These are phyloP conservation scores for Mormyrus lacerda DNA, from an alignment of 2,113 vertebrate species.

Conservation along the genomic window DNA sequence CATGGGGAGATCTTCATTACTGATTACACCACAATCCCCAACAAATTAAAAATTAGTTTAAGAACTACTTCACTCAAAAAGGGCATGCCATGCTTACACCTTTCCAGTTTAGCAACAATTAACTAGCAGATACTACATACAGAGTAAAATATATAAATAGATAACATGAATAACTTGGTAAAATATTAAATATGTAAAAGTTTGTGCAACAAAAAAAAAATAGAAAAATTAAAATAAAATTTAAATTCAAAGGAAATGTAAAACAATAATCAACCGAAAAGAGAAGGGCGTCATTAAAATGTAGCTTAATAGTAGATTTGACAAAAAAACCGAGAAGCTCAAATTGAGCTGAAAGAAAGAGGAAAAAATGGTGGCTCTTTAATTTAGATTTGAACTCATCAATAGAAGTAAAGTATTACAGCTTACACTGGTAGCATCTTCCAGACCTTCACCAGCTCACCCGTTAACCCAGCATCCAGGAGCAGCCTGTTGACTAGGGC, in stretches of 20 bases:
- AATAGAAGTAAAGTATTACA: not conserved
- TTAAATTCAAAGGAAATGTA: not conserved
- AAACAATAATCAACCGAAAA: not conserved
- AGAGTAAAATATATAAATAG: not conserved
- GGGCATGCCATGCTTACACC: not conserved
- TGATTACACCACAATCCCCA: not conserved
- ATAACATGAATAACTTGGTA: not conserved
- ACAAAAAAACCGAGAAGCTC: not conserved
- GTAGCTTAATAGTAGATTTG: not conserved
- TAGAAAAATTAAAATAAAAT: not conserved
- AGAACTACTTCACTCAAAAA: not conserved
- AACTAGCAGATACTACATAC: not conserved
- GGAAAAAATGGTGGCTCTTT: not conserved
- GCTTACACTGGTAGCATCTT: slow-evolving; percentile 79
- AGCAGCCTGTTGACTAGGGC: slow-evolving; percentile 81
- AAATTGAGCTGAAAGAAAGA: not conserved
- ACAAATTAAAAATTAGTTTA: not conserved
- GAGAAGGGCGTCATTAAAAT: not conserved
- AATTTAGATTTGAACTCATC: not conserved
- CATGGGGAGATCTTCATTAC: slow-evolving; percentile 17
- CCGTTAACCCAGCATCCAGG: slow-evolving; percentile 87
- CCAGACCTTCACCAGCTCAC: slow-evolving; percentile 82
- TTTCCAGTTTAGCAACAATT: not conserved
- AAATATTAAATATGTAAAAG: not conserved
- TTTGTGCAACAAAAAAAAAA: not conserved